Evolutionary conservation across 2,888 invertebrate genomes (phyloP).

Genomic region (Epistrophe grossulariae): DNA sequence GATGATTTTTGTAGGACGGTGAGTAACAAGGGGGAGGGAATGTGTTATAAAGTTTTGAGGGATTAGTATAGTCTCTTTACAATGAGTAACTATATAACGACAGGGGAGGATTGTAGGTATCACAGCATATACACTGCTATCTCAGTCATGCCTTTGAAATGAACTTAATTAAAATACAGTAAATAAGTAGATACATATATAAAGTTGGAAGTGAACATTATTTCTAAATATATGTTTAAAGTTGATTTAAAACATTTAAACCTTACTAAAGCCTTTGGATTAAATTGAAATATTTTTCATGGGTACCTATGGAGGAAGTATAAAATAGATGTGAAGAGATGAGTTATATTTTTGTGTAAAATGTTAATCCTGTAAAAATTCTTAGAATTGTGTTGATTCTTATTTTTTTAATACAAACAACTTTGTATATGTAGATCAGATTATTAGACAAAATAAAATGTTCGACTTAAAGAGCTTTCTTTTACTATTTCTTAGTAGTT

Average conservation of each 20-base stretch:
- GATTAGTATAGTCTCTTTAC: slow-evolving; percentile 4
- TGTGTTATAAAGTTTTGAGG: not conserved
- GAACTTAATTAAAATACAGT: slow-evolving; percentile 5
- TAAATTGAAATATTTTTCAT: not conserved
- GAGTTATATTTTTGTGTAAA: too few species aligned
- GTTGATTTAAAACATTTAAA: not conserved
- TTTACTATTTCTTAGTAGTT: too few species aligned
- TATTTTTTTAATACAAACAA: too few species aligned
- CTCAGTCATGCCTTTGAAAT: slow-evolving; percentile 3
- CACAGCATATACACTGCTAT: not conserved
- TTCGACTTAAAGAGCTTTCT: too few species aligned
- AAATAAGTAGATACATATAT: not conserved
- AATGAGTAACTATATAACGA: not conserved
- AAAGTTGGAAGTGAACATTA: not conserved
- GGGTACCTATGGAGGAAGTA: too few species aligned
- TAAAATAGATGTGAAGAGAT: too few species aligned
- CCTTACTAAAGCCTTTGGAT: not conserved
- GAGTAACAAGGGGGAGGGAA: not conserved
- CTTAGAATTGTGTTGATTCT: too few species aligned
- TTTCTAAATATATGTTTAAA: not conserved
- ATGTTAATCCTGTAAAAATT: too few species aligned
- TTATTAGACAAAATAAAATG: too few species aligned
- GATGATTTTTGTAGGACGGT: not conserved
- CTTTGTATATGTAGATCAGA: too few species aligned
- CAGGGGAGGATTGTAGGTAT: not conserved